phyloP scores from a whole-genome alignment of 2,888 invertebrate genomes.

The Erebia aethiops region DNA sequence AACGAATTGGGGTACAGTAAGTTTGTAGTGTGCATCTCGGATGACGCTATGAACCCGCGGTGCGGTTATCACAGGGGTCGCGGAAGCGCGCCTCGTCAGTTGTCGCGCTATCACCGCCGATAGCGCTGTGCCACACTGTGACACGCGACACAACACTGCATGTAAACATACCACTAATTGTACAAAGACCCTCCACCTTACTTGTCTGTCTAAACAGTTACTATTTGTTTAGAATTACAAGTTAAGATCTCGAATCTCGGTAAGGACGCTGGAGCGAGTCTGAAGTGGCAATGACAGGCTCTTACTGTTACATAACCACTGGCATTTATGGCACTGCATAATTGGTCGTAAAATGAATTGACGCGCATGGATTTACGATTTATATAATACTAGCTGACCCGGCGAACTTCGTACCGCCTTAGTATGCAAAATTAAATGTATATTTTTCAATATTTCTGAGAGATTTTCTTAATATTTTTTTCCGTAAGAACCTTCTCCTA shows the following conservation, averaged over 20 bases:
- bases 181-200: too few relatives aligned
- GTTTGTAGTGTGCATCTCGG: not conserved
- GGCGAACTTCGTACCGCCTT: too few relatives aligned
- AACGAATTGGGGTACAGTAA: not conserved
- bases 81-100: not conserved
- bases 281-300: too few relatives aligned
- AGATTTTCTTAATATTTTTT: too few relatives aligned
- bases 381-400: too few relatives aligned
- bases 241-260: too few relatives aligned
- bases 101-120: not conserved
- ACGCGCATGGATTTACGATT: slow-evolving; percentile 12
- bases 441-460: too few relatives aligned
- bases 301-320: not conserved
- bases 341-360: slow-evolving; percentile 20
- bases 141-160: not conserved
- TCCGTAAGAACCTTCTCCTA: too few relatives aligned
- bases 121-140: not conserved
- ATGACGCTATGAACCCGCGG: not conserved
- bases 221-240: too few relatives aligned
- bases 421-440: too few relatives aligned
- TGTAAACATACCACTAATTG: not conserved
- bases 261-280: too few relatives aligned
- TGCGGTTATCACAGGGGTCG: not conserved
- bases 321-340: not conserved
- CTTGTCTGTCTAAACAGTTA: too few relatives aligned